Evolutionary conservation across 2,888 invertebrate genomes (phyloP).

Genomic region (Neoascia interrupta): DNA sequence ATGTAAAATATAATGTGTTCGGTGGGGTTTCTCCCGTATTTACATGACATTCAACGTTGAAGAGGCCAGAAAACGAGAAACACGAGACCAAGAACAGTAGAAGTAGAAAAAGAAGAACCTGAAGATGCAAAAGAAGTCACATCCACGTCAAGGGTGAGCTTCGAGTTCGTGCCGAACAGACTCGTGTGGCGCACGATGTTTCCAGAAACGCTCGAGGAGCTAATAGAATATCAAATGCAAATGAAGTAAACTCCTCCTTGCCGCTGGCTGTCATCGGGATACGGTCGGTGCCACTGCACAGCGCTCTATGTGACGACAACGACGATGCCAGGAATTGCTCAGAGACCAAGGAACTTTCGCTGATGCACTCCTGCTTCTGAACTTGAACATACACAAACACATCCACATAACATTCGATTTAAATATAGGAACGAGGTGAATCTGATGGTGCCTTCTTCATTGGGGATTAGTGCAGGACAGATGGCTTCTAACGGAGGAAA

Average conservation of each 20-base stretch:
- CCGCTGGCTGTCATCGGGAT: conserved; percentile 34
- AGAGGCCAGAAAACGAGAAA: conserved; percentile 9
- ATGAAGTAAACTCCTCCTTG: conserved; percentile 51
- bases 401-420: background rate
- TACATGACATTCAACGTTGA: conserved; percentile 43
- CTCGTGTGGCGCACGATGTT: conserved; percentile 41
- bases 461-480: conserved; percentile 45
- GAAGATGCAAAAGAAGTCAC: conserved; percentile 57
- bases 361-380: conserved; percentile 57
- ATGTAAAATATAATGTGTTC: conserved; percentile 37
- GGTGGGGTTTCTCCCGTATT: conserved; percentile 17
- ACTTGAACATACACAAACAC: conserved; percentile 19
- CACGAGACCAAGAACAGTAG: background rate
- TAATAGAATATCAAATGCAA: conserved; percentile 68
- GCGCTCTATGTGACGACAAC: background rate
- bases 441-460: conserved; percentile 32
- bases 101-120: conserved; percentile 15
- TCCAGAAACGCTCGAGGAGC: conserved; percentile 28
- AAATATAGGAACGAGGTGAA: conserved; percentile 13
- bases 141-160: conserved; percentile 56
- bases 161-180: conserved; percentile 57
- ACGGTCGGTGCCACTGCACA: conserved; percentile 22
- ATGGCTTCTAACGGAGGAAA: conserved; percentile 32
- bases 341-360: conserved; percentile 60
- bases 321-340: conserved; percentile 40